Evolutionary conservation across 2,888 invertebrate genomes (phyloP), one percentile per base, ranked within the genome.

Genomic region (Apamea monoglypha): DNA sequence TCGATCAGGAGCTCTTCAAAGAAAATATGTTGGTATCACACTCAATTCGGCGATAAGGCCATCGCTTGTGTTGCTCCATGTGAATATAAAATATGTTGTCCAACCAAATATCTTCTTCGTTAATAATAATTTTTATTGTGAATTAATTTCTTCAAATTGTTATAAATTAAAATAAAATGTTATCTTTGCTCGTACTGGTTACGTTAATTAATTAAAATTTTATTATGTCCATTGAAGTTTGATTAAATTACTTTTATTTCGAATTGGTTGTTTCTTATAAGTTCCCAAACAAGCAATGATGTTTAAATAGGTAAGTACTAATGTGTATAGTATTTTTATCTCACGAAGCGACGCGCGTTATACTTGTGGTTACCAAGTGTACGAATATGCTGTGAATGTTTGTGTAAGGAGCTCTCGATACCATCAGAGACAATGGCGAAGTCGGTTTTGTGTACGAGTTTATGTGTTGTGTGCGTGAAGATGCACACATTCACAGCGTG

Each of bases 1-100:
- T 66, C 21, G 21, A 63, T 61, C 3, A 32, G 14, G 18, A 32
- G 29, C 53, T 7, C 64, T 21, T 63, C 53, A n/a, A 82, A 74
- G 53, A 56, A 25, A 6, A 61, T 79, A 7, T 84, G 80, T 64
- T 82, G 82, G 73, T 82, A 80, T 64, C 82, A 85, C 40, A 53
- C 50, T 14, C 29, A 74, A 3, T 81, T 76, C 40, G 73, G 76
- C 4, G 68, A 69, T n/a, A 67, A 53, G 21, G 70, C 75, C 32
- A 44, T 67, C 5, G 73, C 56, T 47, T 85, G 83, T 36, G 32
- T 73, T 36, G 21, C 64, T 64, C 67, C 70, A 1, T 81, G 85
- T 53, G 40, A 75, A 8, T 81, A 69, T 36, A 67, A 59, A 47
- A 47, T 4, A 61, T 64, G 18, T 53, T 16, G 32, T 61, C 18